These are phyloP conservation scores for Dorcus parallelipipedus DNA, from an alignment of 2,888 invertebrate genomes.

Conservation along the genomic window DNA sequence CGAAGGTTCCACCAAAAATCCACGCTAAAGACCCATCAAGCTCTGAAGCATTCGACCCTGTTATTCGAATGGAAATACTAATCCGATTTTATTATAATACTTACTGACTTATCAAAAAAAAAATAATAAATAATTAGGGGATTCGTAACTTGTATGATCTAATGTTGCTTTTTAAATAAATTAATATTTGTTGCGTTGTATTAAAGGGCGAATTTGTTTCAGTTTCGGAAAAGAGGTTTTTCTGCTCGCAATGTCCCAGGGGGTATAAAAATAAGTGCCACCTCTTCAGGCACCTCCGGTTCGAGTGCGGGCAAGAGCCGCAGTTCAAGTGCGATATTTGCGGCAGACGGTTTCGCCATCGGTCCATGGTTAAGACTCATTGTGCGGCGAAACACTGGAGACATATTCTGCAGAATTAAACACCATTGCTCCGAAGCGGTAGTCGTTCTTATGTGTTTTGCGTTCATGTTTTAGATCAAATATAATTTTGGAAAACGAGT, in stretches of 20 bases:
- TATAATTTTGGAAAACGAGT: no score
- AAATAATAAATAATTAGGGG: no score
- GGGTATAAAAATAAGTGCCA: conserved; percentile 56
- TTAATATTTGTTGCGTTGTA: no score
- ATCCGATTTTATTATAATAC: no score
- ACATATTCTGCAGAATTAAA: conserved; percentile 18
- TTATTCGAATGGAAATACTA: no score
- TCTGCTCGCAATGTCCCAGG: conserved; percentile 31
- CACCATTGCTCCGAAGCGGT: no score
- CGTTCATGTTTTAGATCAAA: no score
- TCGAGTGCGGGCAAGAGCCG: conserved; percentile 9
- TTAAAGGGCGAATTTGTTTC: neutral
- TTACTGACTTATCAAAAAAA: no score
- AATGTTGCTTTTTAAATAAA: no score
- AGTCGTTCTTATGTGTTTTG: no score
- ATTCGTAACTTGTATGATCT: no score
- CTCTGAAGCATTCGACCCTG: neutral
- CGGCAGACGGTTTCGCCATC: neutral
- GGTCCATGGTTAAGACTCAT: neutral
- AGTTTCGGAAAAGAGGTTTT: neutral
- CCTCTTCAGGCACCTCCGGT: conserved; percentile 46
- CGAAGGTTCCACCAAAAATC: conserved; percentile 22
- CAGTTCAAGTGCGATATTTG: conserved; percentile 5
- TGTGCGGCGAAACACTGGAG: neutral
- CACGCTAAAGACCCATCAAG: neutral